phyloP scores from a whole-genome alignment of 1,140 invertebrate genomes.

The Belonocnema kinseyi region DNA sequence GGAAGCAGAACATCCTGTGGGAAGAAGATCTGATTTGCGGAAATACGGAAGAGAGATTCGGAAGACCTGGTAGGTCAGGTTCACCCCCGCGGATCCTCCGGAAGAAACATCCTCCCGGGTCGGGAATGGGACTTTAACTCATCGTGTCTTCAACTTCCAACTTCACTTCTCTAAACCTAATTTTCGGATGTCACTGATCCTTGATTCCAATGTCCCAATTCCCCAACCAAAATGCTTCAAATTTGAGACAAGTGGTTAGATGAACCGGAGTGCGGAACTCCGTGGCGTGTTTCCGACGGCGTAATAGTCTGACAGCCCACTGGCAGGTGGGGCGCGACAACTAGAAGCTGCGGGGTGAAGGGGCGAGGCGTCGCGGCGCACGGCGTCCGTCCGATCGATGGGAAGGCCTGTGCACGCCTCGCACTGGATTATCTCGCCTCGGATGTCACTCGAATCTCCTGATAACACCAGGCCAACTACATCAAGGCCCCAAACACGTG shows the following conservation, averaged over 20 bases:
- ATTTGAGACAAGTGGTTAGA: slow-evolving; percentile 15
- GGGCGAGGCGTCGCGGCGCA: slow-evolving; percentile 62
- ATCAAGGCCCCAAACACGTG: background rate
- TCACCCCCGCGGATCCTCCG: slow-evolving; percentile 35
- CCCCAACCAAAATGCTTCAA: too few species aligned
- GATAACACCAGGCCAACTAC: background rate
- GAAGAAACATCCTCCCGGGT: slow-evolving; percentile 32
- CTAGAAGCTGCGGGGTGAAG: slow-evolving; percentile 35
- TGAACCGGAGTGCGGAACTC: slow-evolving; percentile 17
- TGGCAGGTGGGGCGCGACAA: slow-evolving; percentile 53
- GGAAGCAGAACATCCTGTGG: slow-evolving; percentile 71
- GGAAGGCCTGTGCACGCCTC: slow-evolving; percentile 45
- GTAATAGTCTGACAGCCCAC: slow-evolving; percentile 56
- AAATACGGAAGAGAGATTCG: background rate
- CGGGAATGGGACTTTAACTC: slow-evolving; percentile 49
- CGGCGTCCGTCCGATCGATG: slow-evolving; percentile 67
- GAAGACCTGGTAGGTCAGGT: slow-evolving; percentile 1
- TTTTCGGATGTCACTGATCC: too few species aligned
- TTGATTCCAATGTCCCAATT: too few species aligned
- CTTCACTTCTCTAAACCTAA: slow-evolving; percentile 36
- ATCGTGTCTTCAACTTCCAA: slow-evolving; percentile 47
- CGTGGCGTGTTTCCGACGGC: slow-evolving; percentile 62
- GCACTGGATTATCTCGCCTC: slow-evolving; percentile 47
- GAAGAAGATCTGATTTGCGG: background rate
- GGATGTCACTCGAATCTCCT: background rate